Base-by-base conservation (phyloP, 2,797 vertebrate species). In the Peromyscus attwateri region DNA sequence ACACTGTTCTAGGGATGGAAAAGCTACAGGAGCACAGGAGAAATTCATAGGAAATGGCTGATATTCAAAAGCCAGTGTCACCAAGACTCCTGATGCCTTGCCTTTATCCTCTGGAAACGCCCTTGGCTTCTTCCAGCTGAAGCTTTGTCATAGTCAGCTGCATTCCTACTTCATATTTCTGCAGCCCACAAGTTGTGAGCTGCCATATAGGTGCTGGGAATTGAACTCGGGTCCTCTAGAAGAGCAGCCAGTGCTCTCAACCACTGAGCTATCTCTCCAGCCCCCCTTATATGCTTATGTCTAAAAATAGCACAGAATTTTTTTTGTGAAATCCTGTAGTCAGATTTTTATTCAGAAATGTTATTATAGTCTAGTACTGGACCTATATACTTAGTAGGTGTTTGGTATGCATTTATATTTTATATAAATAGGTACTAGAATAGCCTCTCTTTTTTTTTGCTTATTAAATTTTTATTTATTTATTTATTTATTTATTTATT, bases 241-340 rank as follows among this genome's bases (percentile, higher is more conserved):
- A 73, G 70, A 73, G 19, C 19, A 73, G n/a, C 37, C n/a, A 73
- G 70, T 73, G 9, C 70, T 73, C 70, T 73, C 37, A 40, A 40
- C 19, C 8, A 0, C n/a, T 73, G n/a, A 40, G n/a, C n/a, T 19
- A 73, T 73, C 19, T 40, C 70, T 73, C 70, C 9, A 73, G n/a
- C 19, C n/a, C 64, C 27, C 43, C 16, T 10, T 31, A 66, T 66
- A 46, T 84, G 57, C 25, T 83, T 77, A 71, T 11, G 70, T 6
- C 16, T 29, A 81, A 71, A 96, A 97, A 95, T 55, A 94, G 23
- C 75, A 95, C n/a, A 92, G 60, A 70, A 11, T 16, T 27, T 11
- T 46, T 46, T 12, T 81, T 84, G 43, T 92, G 29, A 4, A 88
- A 46, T 40, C 60, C 40, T 66, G 40, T 84, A 46, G 40, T 40